A percentile compares a stretch with the other conserved stretches of the same genome.
Evolutionary conservation across 1,140 invertebrate genomes (phyloP).

Genomic region (Adelges cooleyi): DNA sequence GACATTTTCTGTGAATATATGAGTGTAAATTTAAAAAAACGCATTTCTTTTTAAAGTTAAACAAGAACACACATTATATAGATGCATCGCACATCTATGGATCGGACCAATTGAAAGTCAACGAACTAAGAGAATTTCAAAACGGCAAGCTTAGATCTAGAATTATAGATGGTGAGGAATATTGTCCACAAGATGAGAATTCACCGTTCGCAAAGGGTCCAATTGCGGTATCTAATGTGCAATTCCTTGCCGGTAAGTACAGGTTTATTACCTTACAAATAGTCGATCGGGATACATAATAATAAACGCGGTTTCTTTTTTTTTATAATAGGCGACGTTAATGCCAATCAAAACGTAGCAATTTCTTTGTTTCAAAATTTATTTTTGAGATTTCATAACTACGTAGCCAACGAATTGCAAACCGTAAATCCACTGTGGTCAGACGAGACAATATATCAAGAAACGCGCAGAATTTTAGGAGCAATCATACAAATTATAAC

Average conservation of each 20-base stretch:
- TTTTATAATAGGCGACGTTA: conserved; percentile 64
- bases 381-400: conserved; percentile 74
- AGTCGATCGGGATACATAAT: too few relatives aligned
- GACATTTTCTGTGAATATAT: not conserved
- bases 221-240: not conserved
- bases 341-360: conserved; percentile 69
- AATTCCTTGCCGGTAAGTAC: conserved; percentile 7
- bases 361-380: conserved; percentile 70
- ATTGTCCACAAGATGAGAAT: not conserved
- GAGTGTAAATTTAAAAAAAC: not conserved
- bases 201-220: not conserved
- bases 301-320: too few relatives aligned
- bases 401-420: conserved; percentile 50
- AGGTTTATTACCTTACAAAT: too few relatives aligned
- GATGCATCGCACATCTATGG: conserved; percentile 3
- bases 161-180: not conserved
- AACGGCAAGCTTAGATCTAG: not conserved
- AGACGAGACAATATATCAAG: conserved; percentile 69
- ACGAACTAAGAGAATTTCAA: not conserved
- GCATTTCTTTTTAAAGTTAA: conserved; percentile 5
- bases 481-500: conserved; percentile 78
- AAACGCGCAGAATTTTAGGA: conserved; percentile 60
- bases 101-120: not conserved
- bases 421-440: conserved; percentile 67
- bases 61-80: conserved; percentile 12